Base-by-base conservation (phyloP, 2,888 invertebrate species). In the Oasisia sp. region DNA sequence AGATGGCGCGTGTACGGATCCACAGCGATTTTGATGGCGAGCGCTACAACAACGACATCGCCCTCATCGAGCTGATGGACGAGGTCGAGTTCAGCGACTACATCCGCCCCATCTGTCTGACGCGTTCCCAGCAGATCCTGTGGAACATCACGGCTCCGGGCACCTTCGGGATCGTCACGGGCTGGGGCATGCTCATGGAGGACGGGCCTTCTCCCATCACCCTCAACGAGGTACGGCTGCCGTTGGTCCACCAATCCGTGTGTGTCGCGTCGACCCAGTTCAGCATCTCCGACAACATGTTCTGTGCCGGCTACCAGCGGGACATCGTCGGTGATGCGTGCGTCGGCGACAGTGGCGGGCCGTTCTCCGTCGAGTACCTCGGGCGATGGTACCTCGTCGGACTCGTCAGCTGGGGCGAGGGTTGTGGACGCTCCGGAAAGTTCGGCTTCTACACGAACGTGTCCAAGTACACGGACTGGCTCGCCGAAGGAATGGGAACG, bases 271-370 rank as follows among this genome's bases (percentile, higher is more conserved):
- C 74, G 19, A 74, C 74, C 27, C 27, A 74, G 74, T 27, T 89
- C 44, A 58, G 91, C 14, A 38, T 56, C 32, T 27, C 74, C 27
- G 92, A 92, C 45, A 50, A 27, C 38, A 92, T 92, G 93, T 92
- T 95, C 11, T 96, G 96, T 94, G 96, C 96, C 74, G 96, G 96
- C 1, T 96, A 96, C 93, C 94, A 94, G 92, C 95, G 95, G 5
- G 95, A 95, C 5, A 93, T 94, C 38, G 94, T 94, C 11, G 94
- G 95, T 32, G 94, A 91, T 56, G 90, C 90, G n/a, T 90, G 90
- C 32, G 0, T 95, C 95, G 95, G 95, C 91, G 95, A 96, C 94
- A 95, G 95, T 92, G 96, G 96, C 0, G 95, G 95, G 0, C 94
- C 96, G 0, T 92, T 96, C 89, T 93, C 94, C 12, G 74, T 93